Conservation (phyloP, 2,888 invertebrate species). For the Sarcophaga rosellei region DNA sequence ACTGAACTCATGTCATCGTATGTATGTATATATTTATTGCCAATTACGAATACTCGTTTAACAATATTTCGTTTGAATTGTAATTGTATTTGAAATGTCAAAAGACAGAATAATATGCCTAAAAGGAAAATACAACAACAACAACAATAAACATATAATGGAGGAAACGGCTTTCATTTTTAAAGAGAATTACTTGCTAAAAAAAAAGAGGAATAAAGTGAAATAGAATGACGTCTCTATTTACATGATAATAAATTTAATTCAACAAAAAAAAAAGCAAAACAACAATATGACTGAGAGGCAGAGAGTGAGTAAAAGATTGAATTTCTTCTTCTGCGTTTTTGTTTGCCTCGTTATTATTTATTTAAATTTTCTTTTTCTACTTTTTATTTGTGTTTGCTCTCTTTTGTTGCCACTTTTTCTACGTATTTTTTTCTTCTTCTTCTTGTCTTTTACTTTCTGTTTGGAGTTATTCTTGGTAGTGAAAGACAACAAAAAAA, state of each 20-base stretch:
- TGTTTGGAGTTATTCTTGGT: not conserved
- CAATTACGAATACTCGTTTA: not conserved
- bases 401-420: too few species aligned
- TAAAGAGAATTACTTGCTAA: not conserved
- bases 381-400: too few species aligned
- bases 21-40: not conserved
- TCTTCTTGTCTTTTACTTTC: not conserved
- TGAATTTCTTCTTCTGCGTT: not conserved
- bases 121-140: conserved; percentile 21
- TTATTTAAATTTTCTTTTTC: not conserved
- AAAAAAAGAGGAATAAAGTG: not conserved
- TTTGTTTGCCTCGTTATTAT: not conserved
- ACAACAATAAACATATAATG: too few species aligned
- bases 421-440: too few species aligned
- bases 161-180: too few species aligned
- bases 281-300: not conserved
- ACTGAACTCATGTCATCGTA: too few species aligned
- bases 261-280: not conserved
- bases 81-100: conserved; percentile 39
- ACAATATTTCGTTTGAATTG: not conserved
- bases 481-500: too few species aligned
- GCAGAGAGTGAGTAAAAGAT: not conserved
- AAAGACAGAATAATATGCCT: not conserved
- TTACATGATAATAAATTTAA: conserved; percentile 42
- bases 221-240: not conserved